phyloP scores from a whole-genome alignment of 2,797 vertebrate genomes.

The Fistularia commersonii region DNA sequence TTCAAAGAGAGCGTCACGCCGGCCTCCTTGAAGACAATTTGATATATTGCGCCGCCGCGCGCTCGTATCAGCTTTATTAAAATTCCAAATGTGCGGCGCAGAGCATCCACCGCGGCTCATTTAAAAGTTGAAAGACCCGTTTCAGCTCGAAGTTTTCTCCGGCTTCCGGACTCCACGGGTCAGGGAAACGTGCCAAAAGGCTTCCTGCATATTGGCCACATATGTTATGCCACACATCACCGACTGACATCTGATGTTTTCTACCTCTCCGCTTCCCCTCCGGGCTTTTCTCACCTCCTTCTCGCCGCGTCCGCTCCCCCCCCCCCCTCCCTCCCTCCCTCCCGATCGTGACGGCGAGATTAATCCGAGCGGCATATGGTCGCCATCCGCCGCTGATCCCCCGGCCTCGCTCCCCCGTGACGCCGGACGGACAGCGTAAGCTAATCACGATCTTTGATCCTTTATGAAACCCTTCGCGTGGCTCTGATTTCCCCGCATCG shows the following conservation, averaged over 20 bases:
- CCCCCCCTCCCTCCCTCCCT: conserved; percentile 27
- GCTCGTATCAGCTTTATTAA: conserved; percentile 52
- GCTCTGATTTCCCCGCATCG: conserved; percentile 69
- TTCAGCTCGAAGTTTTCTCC: conserved; percentile 60
- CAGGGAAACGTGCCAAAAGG: conserved; percentile 68
- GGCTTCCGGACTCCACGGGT: conserved; percentile 66
- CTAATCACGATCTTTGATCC: conserved; percentile 78
- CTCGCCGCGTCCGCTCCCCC: conserved; percentile 23
- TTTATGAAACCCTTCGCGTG: conserved; percentile 60
- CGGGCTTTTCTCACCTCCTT: conserved; percentile 47
- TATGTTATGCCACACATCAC: conserved; percentile 63
- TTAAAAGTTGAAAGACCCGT: conserved; percentile 69
- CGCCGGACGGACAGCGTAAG: conserved; percentile 63
- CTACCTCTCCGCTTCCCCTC: conserved; percentile 49
- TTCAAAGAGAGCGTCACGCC: conserved; percentile 14
- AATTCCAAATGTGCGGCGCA: conserved; percentile 59
- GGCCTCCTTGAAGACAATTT: neutral
- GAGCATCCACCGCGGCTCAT: conserved; percentile 58
- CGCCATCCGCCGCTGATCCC: conserved; percentile 64
- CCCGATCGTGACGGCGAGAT: conserved; percentile 67
- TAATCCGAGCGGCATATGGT: conserved; percentile 72
- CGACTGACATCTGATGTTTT: conserved; percentile 66
- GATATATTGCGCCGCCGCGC: conserved; percentile 23
- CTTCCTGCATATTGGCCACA: conserved; percentile 69
- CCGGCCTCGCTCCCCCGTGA: conserved; percentile 60